These are phyloP conservation scores for Lasioglossum vierecki DNA, from an alignment of 2,888 invertebrate species.

Conservation along the genomic window DNA sequence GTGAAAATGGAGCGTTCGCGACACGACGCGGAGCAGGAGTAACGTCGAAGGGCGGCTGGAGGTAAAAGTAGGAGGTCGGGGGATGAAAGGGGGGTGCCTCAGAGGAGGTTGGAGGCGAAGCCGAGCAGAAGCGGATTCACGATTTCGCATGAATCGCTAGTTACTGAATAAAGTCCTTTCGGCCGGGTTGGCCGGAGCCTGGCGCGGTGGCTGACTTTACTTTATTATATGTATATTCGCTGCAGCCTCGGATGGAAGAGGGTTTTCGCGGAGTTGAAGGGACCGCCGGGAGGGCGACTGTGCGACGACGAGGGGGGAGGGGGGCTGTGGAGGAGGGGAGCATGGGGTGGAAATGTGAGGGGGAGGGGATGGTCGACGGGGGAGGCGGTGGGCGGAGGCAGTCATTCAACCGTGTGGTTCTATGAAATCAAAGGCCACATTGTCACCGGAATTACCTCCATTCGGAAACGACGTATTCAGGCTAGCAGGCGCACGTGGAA, in stretches of 20 bases:
- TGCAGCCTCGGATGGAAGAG: slow-evolving; percentile 61
- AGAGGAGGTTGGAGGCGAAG: slow-evolving; percentile 52
- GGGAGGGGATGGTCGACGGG: slow-evolving; percentile 48
- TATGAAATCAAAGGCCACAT: slow-evolving; percentile 84
- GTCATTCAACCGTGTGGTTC: slow-evolving; percentile 81
- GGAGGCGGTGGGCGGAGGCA: slow-evolving; percentile 67
- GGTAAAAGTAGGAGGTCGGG: slow-evolving; percentile 25
- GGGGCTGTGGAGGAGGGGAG: neutral
- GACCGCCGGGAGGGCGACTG: slow-evolving; percentile 25
- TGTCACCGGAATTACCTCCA: slow-evolving; percentile 83
- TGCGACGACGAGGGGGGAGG: neutral
- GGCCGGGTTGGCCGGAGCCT: slow-evolving; percentile 65
- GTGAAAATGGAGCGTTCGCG: slow-evolving; percentile 25
- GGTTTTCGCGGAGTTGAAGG: slow-evolving; percentile 66
- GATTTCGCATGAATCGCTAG: slow-evolving; percentile 79
- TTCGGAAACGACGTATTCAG: slow-evolving; percentile 84
- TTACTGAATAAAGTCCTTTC: slow-evolving; percentile 78
- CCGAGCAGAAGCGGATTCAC: slow-evolving; percentile 72
- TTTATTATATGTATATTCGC: slow-evolving; percentile 76
- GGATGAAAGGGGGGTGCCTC: slow-evolving; percentile 13
- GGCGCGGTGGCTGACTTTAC: slow-evolving; percentile 70
- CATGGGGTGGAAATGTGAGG: neutral
- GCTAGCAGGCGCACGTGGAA: slow-evolving; percentile 80
- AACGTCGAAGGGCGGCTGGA: slow-evolving; percentile 30
- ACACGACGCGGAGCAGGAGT: slow-evolving; percentile 27